Evolutionary conservation across 2,888 invertebrate genomes (phyloP), one percentile per base, ranked within the genome.

Genomic region (Lochmaea crataegi): DNA sequence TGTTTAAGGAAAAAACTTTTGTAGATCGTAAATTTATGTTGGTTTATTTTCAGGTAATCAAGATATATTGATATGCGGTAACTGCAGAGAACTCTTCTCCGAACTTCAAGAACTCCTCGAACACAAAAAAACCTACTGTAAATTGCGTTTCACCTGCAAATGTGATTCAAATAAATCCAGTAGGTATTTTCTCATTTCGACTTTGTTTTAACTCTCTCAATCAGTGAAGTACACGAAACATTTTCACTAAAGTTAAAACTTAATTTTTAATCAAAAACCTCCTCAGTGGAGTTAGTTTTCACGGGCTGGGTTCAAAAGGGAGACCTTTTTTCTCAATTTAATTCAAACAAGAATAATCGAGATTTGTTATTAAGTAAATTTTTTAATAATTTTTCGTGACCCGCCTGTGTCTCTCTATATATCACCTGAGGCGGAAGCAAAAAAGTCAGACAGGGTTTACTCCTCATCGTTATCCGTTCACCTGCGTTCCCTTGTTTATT

Each of bases 51-150:
- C 87, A 92, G 92, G 91, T 84, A 91, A 91, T 84, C 91, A 92
- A 71, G 94, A 94, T 85, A 92, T 93, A 77, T 88, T 94, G 80
- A 93, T 94, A 80, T 94, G 94, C 84, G 94, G 94, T 65, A 92
- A 92, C 84, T 94, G 94, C 86, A 89, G 93, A 77, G 92, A 92
- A 84, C 90, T 92, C 87, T 93, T 93, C 86, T 90, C 91, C 70
- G 92, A 92, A 81, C 88, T 93, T 16, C 91, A 92, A 79, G 92
- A 92, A 80, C 88, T 93, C 76, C 88, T 92, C 78, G 92, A 93
- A 80, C 94, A 94, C 87, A 93, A 93, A 87, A 91, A 92, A 82
- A 89, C 90, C 73, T 91, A 91, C 85, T 93, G 93, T 87, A 91
- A 92, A 85, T 89, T 92, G 80, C 89, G 92, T 80, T 92, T 92